A percentile compares a stretch with the other conserved stretches of the same genome.
Evolutionary conservation across 2,888 invertebrate species (phyloP).

Genomic region (Scaptomyza cyrtandrae): DNA sequence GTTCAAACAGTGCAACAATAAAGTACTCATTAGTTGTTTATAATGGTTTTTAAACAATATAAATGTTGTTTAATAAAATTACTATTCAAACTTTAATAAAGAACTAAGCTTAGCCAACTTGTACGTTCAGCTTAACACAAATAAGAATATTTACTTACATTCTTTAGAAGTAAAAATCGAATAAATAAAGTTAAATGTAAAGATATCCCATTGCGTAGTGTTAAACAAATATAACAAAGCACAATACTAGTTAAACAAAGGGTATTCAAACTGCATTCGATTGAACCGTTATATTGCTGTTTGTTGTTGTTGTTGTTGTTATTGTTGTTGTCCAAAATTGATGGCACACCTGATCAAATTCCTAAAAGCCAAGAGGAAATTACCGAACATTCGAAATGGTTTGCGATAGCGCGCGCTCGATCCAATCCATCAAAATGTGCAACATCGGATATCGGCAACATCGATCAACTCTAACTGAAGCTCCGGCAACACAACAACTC

Average conservation of each 20-base stretch:
- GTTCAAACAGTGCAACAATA: too few relatives aligned
- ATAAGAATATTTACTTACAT: too few relatives aligned
- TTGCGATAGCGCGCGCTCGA: slow-evolving; percentile 17
- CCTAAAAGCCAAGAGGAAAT: slow-evolving; percentile 52
- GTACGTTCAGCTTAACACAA: too few relatives aligned
- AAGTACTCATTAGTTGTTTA: too few relatives aligned
- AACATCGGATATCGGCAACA: slow-evolving; percentile 44
- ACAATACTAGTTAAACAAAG: not conserved
- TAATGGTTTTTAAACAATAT: too few relatives aligned
- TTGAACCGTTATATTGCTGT: not conserved
- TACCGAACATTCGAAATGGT: slow-evolving; percentile 48
- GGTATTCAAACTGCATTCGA: slow-evolving; percentile 11
- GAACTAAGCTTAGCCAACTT: not conserved
- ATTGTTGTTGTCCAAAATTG: slow-evolving; percentile 23
- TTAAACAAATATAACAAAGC: slow-evolving; percentile 3
- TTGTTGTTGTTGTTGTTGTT: slow-evolving; percentile 2
- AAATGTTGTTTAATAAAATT: too few relatives aligned
- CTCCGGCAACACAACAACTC: slow-evolving; percentile 8
- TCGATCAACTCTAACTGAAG: slow-evolving; percentile 16
- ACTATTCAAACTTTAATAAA: not conserved
- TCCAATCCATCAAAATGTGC: slow-evolving; percentile 52
- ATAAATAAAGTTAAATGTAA: too few relatives aligned
- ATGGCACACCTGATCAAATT: slow-evolving; percentile 68
- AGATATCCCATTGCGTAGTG: too few relatives aligned
- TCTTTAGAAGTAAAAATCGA: too few relatives aligned